phyloP scores from a whole-genome alignment of 2,888 invertebrate species.

The Vannuccia rotundouncinata region DNA sequence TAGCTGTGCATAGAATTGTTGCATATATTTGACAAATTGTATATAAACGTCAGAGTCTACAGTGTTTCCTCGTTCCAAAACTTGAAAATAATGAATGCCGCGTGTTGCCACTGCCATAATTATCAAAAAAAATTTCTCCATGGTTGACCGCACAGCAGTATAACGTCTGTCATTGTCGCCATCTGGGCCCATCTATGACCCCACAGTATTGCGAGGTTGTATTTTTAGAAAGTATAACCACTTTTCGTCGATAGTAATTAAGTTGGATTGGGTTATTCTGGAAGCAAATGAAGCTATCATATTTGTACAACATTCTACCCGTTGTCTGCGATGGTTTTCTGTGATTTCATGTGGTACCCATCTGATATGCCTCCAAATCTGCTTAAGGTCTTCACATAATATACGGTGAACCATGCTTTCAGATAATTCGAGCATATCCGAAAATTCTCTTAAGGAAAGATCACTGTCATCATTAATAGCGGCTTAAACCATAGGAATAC shows the following conservation, averaged over 20 bases:
- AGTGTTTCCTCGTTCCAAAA: constrained; percentile 8
- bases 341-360: constrained; percentile 28
- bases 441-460: too few species aligned
- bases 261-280: constrained; percentile 23
- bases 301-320: constrained; percentile 27
- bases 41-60: constrained; percentile 22
- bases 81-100: background rate
- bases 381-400: too few species aligned
- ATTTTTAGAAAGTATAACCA: constrained; percentile 1
- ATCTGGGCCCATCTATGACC: constrained; percentile 22
- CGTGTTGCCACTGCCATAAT: background rate
- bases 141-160: constrained; percentile 9
- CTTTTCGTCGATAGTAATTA: constrained; percentile 2
- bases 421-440: too few species aligned
- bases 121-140: constrained; percentile 3
- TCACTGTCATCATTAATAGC: too few species aligned
- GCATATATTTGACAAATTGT: background rate
- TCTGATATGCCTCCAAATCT: constrained; percentile 25
- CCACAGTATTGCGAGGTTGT: constrained; percentile 7
- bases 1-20: constrained; percentile 14
- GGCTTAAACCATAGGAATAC: too few species aligned
- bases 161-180: constrained; percentile 17
- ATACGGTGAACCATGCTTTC: too few species aligned
- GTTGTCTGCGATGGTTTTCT: background rate
- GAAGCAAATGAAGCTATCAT: constrained; percentile 22